Evolutionary conservation across 2,888 invertebrate species (phyloP).

Genomic region (Lasioglossum lativentre): DNA sequence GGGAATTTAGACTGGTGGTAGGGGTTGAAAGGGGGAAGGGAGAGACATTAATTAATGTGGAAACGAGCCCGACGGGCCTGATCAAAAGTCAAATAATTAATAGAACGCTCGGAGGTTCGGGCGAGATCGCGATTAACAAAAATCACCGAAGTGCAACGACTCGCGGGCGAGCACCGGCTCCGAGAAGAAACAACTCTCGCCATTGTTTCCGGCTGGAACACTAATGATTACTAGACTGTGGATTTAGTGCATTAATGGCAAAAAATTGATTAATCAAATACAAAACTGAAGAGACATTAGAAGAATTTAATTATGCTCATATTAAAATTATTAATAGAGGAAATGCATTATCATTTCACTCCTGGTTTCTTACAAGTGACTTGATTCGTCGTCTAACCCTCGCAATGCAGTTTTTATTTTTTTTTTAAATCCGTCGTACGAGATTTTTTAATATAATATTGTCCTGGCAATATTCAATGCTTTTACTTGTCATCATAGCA

Average conservation of each 20-base stretch:
- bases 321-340: no score
- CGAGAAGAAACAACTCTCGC: background rate
- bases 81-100: slow-evolving; percentile 69
- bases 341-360: no score
- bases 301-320: background rate
- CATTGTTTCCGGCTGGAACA: slow-evolving; percentile 21
- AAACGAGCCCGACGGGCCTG: slow-evolving; percentile 54
- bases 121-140: slow-evolving; percentile 50
- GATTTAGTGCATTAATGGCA: background rate
- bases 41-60: slow-evolving; percentile 68
- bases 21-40: background rate
- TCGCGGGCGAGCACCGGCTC: background rate
- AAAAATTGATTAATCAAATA: background rate
- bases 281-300: background rate
- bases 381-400: no score
- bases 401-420: no score
- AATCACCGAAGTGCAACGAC: slow-evolving; percentile 30
- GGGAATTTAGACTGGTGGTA: slow-evolving; percentile 23
- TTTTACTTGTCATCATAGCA: no score
- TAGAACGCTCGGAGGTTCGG: slow-evolving; percentile 32
- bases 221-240: slow-evolving; percentile 18
- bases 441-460: no score
- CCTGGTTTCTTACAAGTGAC: no score
- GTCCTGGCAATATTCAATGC: no score
- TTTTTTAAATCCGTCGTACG: no score